Evolutionary conservation across 1,140 invertebrate species (phyloP), one percentile per base, ranked within the genome.

Genomic region (Melitaea cinxia): DNA sequence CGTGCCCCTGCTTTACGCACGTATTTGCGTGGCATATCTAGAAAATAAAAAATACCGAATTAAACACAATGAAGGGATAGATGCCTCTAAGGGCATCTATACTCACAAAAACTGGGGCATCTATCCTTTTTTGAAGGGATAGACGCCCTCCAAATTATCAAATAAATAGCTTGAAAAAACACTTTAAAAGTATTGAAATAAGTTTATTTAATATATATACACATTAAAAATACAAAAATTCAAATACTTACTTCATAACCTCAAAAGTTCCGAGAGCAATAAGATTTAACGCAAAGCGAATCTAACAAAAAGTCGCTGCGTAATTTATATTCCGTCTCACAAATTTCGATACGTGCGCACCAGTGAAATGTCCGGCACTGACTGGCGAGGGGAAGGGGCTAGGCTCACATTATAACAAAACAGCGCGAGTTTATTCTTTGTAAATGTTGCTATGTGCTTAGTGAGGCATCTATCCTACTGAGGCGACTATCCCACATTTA

Each of bases 81-180:
- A 54, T 54, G 52, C 52, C 50, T 54, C 52, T 54, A 33, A 54
- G 14, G 52, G 24, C 52, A 26, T 54, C 28, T 54, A 54, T 54
- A 54, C 52, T 54, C 52, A 37, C 35, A 37, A 37, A 37, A 37
- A 14, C 1, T 14, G 35, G 15, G 35, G 35, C 35, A 6, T 37
- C 35, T 37, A 37, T 37, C 35, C 35, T 37, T 37, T 37, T 14
- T 37, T 6, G 35, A 2, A 6, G 35, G 35, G 35, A 26, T 37
- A 37, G 35, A 37, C 1, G 35, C 35, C 35, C 1, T 6, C 15
- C 12, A 14, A 37, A 37, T 2, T 37, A 14, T 6, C 15, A 6
- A 37, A 37, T 1, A 2, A 37, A 37, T 2, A 14, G 15, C 5
- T 12, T 37, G n/a, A 37, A 37, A 37, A 37, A 6, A 14, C 12